These are phyloP conservation scores for Cephus runcator DNA, from an alignment of 2,888 invertebrate species.

Conservation along the genomic window DNA sequence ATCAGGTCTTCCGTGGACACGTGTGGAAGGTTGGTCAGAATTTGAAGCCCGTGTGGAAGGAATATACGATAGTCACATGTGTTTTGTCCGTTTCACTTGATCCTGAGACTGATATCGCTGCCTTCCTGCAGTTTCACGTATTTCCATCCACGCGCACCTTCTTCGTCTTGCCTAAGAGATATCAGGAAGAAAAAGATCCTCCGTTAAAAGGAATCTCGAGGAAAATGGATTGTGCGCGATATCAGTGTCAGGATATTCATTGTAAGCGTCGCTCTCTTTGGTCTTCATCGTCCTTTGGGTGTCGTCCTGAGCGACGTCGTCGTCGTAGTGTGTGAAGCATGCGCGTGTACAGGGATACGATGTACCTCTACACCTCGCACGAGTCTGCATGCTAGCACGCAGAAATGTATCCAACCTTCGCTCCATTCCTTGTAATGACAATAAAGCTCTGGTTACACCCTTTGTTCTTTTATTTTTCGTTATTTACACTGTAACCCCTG, in stretches of 20 bases:
- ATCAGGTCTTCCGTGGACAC: conserved; percentile 74
- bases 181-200: not conserved
- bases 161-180: not conserved
- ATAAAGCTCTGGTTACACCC: not conserved
- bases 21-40: conserved; percentile 74
- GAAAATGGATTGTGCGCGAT: not conserved
- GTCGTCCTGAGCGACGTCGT: not conserved
- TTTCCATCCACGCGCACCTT: not conserved
- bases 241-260: not conserved
- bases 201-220: not conserved
- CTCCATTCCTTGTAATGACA: not conserved
- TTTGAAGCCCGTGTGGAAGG: conserved; percentile 58
- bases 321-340: not conserved
- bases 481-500: not conserved
- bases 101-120: not conserved
- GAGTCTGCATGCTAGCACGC: not conserved
- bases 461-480: not conserved
- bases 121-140: not conserved
- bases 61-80: conserved; percentile 56
- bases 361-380: not conserved
- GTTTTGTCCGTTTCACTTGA: not conserved
- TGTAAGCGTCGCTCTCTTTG: not conserved
- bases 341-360: not conserved
- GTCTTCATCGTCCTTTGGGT: not conserved
- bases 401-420: not conserved